These are phyloP conservation scores for Eolophus roseicapilla DNA, from an alignment of 2,113 vertebrate genomes.

Conservation along the genomic window DNA sequence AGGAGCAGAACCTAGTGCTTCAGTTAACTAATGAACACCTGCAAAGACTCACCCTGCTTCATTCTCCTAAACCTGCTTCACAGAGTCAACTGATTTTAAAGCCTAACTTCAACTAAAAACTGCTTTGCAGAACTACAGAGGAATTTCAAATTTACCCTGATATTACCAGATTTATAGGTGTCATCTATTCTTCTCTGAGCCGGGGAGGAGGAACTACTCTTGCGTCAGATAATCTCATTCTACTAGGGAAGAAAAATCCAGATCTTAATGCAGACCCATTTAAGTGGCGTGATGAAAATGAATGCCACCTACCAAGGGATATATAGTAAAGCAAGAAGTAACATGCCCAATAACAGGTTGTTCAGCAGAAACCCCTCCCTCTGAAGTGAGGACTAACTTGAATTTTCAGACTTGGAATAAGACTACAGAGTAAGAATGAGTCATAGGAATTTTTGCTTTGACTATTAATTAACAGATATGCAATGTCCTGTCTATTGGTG, in stretches of 20 bases:
- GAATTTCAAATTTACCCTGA: not conserved
- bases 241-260: not conserved
- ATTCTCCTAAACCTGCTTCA: not conserved
- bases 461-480: not conserved
- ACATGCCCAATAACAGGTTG: not conserved
- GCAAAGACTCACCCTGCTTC: not conserved
- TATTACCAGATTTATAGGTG: not conserved
- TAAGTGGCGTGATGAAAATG: not conserved
- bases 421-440: not conserved
- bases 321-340: not conserved
- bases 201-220: not conserved
- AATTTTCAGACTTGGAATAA: not conserved
- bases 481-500: not conserved
- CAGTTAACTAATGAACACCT: not conserved
- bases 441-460: not conserved
- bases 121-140: not conserved
- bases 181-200: not conserved
- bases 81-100: not conserved
- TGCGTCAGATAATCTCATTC: not conserved
- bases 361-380: not conserved
- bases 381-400: not conserved
- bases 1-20: not conserved
- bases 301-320: not conserved
- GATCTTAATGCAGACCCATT: not conserved
- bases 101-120: not conserved